Percentiles rank a stretch among this genome's conserved stretches.
Conservation (phyloP, 2,888 invertebrate species). For the Parnassius apollo region DNA sequence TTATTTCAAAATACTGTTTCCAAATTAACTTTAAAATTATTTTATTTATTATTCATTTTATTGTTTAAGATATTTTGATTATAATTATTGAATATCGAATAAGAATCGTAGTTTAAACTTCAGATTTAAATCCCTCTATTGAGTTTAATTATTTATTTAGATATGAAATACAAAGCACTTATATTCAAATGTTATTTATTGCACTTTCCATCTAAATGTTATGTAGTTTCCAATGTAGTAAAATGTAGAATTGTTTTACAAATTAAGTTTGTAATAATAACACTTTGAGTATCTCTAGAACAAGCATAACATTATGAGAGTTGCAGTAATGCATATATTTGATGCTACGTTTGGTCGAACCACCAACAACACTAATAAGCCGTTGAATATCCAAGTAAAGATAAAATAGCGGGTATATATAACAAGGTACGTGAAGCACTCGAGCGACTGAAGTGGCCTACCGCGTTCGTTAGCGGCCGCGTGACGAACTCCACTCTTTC, state of each 20-base stretch:
- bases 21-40: slow-evolving; percentile 18
- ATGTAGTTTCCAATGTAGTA: too few relatives aligned
- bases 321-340: slow-evolving; percentile 24
- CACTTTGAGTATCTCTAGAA: slow-evolving; percentile 8
- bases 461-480: slow-evolving; percentile 77
- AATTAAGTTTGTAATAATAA: background rate
- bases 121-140: too few relatives aligned
- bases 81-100: too few relatives aligned
- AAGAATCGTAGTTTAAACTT: too few relatives aligned
- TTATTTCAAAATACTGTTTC: background rate
- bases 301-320: slow-evolving; percentile 14
- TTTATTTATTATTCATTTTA: background rate
- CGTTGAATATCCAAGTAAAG: slow-evolving; percentile 33
- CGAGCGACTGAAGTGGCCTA: slow-evolving; percentile 60
- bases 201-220: too few relatives aligned
- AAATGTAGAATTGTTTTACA: too few relatives aligned
- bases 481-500: slow-evolving; percentile 60
- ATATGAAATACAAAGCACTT: too few relatives aligned
- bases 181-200: too few relatives aligned
- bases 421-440: slow-evolving; percentile 44
- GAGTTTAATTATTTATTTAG: too few relatives aligned
- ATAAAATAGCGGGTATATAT: slow-evolving; percentile 29
- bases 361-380: slow-evolving; percentile 40
- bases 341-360: slow-evolving; percentile 30
- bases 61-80: too few relatives aligned